A percentile compares a stretch with the other conserved stretches of the same genome.
Evolutionary conservation across 2,888 invertebrate species (phyloP).

Genomic region (Blastobasis lacticolella): DNA sequence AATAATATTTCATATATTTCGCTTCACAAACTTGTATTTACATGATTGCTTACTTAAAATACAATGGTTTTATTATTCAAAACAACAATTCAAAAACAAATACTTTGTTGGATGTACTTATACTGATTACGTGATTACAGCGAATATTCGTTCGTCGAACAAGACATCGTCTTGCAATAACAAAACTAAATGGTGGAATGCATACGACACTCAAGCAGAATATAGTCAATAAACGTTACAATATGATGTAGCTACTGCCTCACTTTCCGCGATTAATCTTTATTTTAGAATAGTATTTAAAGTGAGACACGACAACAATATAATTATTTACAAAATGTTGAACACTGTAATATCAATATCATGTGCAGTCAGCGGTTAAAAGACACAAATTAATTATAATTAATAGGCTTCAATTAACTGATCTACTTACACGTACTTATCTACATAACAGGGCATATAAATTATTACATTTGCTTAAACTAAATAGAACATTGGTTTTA

Average conservation of each 20-base stretch:
- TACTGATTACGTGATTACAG: slow-evolving; percentile 31
- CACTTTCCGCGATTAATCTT: too few species aligned
- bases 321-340: slow-evolving; percentile 55
- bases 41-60: slow-evolving; percentile 66
- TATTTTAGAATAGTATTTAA: not conserved
- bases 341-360: slow-evolving; percentile 59
- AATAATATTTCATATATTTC: slow-evolving; percentile 52
- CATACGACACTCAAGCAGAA: slow-evolving; percentile 42
- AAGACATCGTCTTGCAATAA: not conserved
- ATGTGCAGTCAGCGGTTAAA: slow-evolving; percentile 38
- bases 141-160: too few species aligned
- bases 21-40: slow-evolving; percentile 70
- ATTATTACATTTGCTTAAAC: too few species aligned
- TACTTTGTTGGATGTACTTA: slow-evolving; percentile 55
- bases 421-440: too few species aligned
- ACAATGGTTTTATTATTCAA: slow-evolving; percentile 52
- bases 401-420: too few species aligned
- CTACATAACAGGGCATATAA: too few species aligned
- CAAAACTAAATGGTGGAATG: slow-evolving; percentile 48
- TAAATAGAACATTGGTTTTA: too few species aligned
- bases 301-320: slow-evolving; percentile 29
- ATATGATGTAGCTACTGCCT: too few species aligned
- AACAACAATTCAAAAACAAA: slow-evolving; percentile 61
- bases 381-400: too few species aligned
- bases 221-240: too few species aligned